Conservation (phyloP, 1,140 invertebrate species). For the Triops longicaudatus region DNA sequence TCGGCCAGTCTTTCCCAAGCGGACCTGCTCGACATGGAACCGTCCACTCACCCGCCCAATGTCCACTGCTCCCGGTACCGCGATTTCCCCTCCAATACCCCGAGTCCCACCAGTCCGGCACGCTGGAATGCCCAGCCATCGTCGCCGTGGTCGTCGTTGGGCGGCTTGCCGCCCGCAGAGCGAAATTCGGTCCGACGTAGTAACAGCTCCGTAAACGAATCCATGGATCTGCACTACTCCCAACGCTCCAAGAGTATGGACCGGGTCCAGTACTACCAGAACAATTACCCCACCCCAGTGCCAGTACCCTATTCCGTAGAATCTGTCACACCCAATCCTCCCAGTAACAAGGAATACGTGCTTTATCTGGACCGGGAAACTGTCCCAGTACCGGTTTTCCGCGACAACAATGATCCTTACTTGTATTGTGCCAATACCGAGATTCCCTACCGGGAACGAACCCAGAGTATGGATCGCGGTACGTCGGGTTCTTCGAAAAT, state of each 20-base stretch:
- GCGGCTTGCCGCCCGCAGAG: neutral
- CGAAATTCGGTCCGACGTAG: neutral
- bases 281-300: conserved; percentile 15
- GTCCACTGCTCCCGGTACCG: neutral
- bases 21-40: conserved; percentile 20
- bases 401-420: neutral
- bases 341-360: conserved; percentile 21
- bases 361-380: conserved; percentile 27
- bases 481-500: neutral
- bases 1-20: conserved; percentile 29
- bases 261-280: neutral
- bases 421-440: neutral
- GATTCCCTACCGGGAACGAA: conserved; percentile 18
- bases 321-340: neutral
- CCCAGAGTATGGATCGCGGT: conserved; percentile 25
- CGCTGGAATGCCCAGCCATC: neutral
- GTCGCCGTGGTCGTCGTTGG: neutral
- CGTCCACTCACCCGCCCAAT: neutral
- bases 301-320: conserved; percentile 20
- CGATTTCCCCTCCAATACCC: neutral
- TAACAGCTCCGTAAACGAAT: neutral
- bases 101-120: neutral
- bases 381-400: neutral
- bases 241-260: neutral
- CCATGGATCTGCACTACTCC: neutral